phyloP scores from a whole-genome alignment of 2,888 invertebrate species.

The Cosmopolites sordidus region DNA sequence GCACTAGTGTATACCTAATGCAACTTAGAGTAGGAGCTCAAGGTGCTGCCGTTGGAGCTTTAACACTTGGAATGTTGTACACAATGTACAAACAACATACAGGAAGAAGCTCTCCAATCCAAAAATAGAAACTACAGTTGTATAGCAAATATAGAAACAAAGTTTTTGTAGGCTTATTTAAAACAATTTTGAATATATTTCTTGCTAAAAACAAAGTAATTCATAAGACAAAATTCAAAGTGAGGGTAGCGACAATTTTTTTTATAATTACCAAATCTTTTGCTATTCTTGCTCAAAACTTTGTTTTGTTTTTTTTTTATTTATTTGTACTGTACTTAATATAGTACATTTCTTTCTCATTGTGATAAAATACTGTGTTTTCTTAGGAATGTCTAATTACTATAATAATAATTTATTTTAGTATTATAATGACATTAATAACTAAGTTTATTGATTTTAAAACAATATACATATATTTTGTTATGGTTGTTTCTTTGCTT shows the following conservation, averaged over 20 bases:
- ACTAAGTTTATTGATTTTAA: neutral
- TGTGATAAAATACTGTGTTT: neutral
- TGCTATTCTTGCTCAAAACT: too few species aligned
- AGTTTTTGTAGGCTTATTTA: too few species aligned
- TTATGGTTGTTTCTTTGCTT: neutral
- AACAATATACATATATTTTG: conserved; percentile 2
- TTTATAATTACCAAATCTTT: too few species aligned
- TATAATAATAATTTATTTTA: neutral
- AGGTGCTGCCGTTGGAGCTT: conserved; percentile 71
- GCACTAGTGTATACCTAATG: conserved; percentile 78
- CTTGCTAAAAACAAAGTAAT: too few species aligned
- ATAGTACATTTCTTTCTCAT: neutral
- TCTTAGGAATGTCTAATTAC: neutral
- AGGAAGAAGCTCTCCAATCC: conserved; percentile 2
- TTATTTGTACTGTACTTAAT: too few species aligned
- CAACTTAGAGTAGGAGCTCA: conserved; percentile 85
- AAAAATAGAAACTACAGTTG: too few species aligned
- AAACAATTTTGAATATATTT: too few species aligned
- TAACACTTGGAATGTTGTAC: conserved; percentile 69
- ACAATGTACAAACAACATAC: conserved; percentile 48
- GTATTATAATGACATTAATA: neutral
- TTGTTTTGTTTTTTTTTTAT: too few species aligned
- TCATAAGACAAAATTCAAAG: too few species aligned
- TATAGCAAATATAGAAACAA: too few species aligned
- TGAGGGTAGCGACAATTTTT: too few species aligned